Evolutionary conservation across 2,113 vertebrate genomes (phyloP).

Genomic region (Pipra filicauda): DNA sequence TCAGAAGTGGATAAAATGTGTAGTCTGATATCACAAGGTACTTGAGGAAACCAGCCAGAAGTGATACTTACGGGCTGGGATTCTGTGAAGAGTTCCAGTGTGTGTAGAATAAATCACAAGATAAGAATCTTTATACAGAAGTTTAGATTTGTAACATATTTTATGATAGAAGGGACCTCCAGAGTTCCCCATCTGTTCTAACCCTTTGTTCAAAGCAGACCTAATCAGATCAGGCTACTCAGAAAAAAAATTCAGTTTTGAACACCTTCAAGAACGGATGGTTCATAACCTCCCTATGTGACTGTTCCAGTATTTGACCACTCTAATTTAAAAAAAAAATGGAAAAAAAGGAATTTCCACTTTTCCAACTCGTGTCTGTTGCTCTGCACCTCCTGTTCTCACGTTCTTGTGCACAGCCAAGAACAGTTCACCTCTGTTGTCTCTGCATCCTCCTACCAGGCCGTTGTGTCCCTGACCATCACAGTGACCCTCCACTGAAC

Average conservation of each 20-base stretch:
- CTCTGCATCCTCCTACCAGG: neutral
- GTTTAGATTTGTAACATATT: neutral
- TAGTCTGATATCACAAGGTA: neutral
- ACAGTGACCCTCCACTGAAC: neutral
- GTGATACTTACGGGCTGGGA: neutral
- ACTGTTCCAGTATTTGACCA: neutral
- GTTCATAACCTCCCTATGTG: neutral
- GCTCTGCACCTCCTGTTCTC: neutral
- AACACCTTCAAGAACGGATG: neutral
- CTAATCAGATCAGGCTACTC: neutral
- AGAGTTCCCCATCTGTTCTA: neutral
- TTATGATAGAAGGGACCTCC: neutral
- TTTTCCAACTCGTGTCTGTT: neutral
- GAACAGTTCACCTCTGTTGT: neutral
- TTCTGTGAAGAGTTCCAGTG: neutral
- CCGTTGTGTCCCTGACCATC: neutral
- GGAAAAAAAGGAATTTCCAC: neutral
- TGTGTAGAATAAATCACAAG: neutral
- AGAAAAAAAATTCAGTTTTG: neutral
- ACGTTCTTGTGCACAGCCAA: neutral
- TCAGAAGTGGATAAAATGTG: neutral
- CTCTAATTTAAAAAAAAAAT: neutral
- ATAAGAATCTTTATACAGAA: neutral
- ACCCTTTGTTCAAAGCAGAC: neutral
- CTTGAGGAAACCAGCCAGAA: neutral